Conservation (phyloP, 2,113 vertebrate species). For the Prochilodus magdalenae region DNA sequence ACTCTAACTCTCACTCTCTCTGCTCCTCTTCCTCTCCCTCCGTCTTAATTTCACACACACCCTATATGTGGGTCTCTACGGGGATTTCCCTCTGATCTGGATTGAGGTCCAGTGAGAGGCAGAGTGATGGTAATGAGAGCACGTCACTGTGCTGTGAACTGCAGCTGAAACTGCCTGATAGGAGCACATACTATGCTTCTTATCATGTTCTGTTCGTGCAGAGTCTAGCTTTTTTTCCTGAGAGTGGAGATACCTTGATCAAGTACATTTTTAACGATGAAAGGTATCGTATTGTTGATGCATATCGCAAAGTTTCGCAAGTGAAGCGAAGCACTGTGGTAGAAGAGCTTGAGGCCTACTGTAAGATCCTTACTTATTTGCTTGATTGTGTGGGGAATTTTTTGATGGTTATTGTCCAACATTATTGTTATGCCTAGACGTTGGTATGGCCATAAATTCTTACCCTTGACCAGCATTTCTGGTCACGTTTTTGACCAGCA, state of each 20-base stretch:
- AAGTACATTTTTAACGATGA: not conserved
- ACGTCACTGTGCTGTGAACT: constrained; percentile 3
- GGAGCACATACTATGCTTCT: constrained; percentile 7
- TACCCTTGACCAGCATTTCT: too few species aligned
- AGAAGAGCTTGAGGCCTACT: not conserved
- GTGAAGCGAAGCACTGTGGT: constrained; percentile 3
- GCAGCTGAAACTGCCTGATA: constrained; percentile 28
- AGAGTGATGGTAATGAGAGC: constrained; percentile 18
- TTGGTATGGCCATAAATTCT: not conserved
- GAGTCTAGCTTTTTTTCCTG: not conserved
- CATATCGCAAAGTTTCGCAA: not conserved
- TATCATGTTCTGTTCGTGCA: constrained; percentile 1
- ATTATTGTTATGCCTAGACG: not conserved
- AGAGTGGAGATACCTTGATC: constrained; percentile 16
- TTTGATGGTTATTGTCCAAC: not conserved
- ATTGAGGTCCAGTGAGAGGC: constrained; percentile 20
- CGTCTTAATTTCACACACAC: not conserved
- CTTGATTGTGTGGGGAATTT: too few species aligned
- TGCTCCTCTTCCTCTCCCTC: not conserved
- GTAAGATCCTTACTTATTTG: too few species aligned
- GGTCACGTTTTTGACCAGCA: constrained; percentile 10
- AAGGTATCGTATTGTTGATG: not conserved
- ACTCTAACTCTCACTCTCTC: not conserved
- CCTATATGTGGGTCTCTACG: constrained; percentile 15
- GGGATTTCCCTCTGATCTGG: not conserved